Percentiles rank a stretch among this genome's conserved stretches.
Conservation (phyloP, 2,113 vertebrate species). For the Nannobrachium achirus region DNA sequence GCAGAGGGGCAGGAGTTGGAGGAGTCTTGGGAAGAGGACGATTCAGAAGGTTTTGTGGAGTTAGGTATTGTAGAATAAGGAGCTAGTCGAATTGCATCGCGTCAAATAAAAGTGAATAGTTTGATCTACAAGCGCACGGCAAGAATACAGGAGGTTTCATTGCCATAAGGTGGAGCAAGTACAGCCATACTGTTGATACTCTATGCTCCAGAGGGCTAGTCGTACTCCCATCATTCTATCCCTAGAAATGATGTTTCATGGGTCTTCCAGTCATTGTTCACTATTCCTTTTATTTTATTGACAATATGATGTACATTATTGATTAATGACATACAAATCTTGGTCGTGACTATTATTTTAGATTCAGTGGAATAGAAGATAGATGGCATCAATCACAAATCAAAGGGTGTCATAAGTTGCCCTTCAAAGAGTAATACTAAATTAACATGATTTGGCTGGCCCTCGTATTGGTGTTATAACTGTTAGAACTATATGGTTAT, state of each 20-base stretch:
- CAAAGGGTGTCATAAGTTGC: too few relatives aligned
- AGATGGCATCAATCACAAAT: too few relatives aligned
- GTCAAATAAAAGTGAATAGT: not conserved
- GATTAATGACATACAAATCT: too few relatives aligned
- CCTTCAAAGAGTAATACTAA: too few relatives aligned
- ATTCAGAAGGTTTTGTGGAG: not conserved
- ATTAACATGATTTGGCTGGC: too few relatives aligned
- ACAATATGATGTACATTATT: too few relatives aligned
- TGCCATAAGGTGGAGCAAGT: not conserved
- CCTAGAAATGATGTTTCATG: not conserved
- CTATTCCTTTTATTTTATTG: too few relatives aligned
- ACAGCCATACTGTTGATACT: too few relatives aligned
- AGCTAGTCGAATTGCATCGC: not conserved
- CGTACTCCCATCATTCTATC: not conserved
- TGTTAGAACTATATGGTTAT: too few relatives aligned
- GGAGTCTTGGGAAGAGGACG: not conserved
- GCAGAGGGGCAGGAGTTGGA: not conserved
- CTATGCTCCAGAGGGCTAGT: not conserved
- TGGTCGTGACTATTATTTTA: too few relatives aligned
- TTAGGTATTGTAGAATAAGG: not conserved
- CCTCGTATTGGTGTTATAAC: too few relatives aligned
- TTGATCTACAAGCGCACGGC: not conserved
- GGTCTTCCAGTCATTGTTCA: not conserved
- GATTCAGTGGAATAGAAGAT: too few relatives aligned
- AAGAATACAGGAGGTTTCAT: not conserved